phyloP scores from a whole-genome alignment of 2,888 invertebrate genomes.

The Siphlonurus alternatus region DNA sequence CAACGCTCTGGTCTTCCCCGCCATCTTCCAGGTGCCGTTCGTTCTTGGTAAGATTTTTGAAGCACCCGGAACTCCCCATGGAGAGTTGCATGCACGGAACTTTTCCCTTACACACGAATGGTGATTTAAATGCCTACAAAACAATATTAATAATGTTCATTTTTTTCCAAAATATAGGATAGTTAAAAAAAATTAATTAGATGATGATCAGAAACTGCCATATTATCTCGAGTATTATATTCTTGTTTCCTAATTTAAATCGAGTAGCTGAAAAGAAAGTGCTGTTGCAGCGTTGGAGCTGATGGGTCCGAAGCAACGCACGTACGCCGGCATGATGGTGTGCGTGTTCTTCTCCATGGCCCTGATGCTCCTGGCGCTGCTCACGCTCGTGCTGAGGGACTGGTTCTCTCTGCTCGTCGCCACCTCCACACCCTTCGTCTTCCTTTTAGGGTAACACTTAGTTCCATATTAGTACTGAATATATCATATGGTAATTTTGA shows the following conservation, averaged over 20 bases:
- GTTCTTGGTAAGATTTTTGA: slow-evolving; percentile 42
- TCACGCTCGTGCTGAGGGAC: slow-evolving; percentile 40
- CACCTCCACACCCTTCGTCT: slow-evolving; percentile 42
- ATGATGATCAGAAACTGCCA: no score
- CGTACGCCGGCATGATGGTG: slow-evolving; percentile 45
- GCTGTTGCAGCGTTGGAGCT: slow-evolving; percentile 38
- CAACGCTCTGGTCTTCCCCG: slow-evolving; percentile 47
- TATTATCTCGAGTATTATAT: no score
- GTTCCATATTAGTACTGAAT: no score
- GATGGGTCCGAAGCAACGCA: slow-evolving; percentile 43
- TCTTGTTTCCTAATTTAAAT: no score
- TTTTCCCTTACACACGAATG: no score
- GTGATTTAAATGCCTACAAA: no score
- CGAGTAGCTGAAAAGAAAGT: no score
- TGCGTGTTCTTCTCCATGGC: slow-evolving; percentile 46
- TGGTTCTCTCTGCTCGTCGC: slow-evolving; percentile 44
- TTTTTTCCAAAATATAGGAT: no score
- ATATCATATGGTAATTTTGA: no score
- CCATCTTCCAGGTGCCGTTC: slow-evolving; percentile 47
- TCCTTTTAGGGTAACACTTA: slow-evolving; percentile 36
- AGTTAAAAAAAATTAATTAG: no score
- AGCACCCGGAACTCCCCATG: not conserved
- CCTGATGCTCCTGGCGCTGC: slow-evolving; percentile 41
- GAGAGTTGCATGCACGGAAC: no score
- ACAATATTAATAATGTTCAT: no score